phyloP scores from a whole-genome alignment of 1,140 invertebrate species.

The Drosophila kepulauana region DNA sequence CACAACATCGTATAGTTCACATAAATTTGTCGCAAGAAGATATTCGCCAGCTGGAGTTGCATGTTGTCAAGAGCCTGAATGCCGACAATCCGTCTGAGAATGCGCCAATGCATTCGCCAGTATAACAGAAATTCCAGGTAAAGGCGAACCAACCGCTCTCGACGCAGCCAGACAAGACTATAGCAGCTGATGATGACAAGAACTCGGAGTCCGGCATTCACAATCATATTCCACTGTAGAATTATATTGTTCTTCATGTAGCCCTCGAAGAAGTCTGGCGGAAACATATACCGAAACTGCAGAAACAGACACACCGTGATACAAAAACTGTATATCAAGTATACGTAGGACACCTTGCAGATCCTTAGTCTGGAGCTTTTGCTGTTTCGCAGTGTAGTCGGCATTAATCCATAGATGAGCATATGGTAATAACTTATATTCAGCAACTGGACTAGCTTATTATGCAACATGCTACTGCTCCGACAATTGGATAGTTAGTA shows the following conservation, averaged over 20 bases:
- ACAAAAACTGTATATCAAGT: conserved; percentile 45
- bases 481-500: background rate
- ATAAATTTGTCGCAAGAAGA: conserved; percentile 15
- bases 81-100: conserved; percentile 16
- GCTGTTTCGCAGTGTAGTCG: conserved; percentile 27
- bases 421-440: conserved; percentile 48
- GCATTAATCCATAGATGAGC: no score
- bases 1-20: conserved; percentile 22
- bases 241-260: conserved; percentile 59
- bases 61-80: conserved; percentile 8
- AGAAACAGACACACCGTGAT: conserved; percentile 14
- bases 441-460: conserved; percentile 33
- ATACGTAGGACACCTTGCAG: conserved; percentile 17
- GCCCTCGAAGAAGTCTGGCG: conserved; percentile 4
- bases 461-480: conserved; percentile 54
- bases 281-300: conserved; percentile 33
- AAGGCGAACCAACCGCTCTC: conserved; percentile 31
- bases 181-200: conserved; percentile 31
- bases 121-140: conserved; percentile 30
- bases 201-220: background rate
- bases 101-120: conserved; percentile 22
- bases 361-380: background rate
- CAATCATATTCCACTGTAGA: conserved; percentile 44
- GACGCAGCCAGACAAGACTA: conserved; percentile 49
- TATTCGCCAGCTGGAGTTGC: conserved; percentile 4